These are phyloP conservation scores for Iselma pallidipennis DNA, from an alignment of 2,888 invertebrate genomes.

Conservation along the genomic window DNA sequence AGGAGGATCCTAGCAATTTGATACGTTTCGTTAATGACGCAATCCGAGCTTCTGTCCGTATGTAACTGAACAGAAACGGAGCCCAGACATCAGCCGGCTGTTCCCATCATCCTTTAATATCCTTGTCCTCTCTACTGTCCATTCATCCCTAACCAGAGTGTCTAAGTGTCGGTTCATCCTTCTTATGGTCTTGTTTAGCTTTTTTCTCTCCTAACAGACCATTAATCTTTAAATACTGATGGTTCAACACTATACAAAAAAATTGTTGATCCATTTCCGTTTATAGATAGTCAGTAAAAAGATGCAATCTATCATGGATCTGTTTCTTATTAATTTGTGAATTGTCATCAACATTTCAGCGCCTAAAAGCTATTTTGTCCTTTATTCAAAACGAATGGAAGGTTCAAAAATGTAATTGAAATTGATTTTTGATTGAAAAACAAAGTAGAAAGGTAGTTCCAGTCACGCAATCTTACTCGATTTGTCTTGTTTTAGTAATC, in stretches of 20 bases:
- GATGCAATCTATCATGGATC: not conserved
- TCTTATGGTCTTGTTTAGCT: slow-evolving; percentile 19
- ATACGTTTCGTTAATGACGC: slow-evolving; percentile 41
- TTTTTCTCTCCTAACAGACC: slow-evolving; percentile 6
- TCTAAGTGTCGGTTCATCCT: slow-evolving; percentile 22
- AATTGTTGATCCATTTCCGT: slow-evolving; percentile 4
- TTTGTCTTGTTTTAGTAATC: not conserved
- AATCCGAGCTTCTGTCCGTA: slow-evolving; percentile 24
- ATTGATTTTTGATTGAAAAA: too few species aligned
- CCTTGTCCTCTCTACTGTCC: slow-evolving; percentile 13
- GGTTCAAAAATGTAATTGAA: too few species aligned
- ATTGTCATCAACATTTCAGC: too few species aligned
- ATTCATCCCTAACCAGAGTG: slow-evolving; percentile 20
- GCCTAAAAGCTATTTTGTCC: too few species aligned
- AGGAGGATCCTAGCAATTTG: slow-evolving; percentile 31
- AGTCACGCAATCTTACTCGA: not conserved
- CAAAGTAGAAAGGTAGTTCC: too few species aligned
- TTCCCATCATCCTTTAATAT: slow-evolving; percentile 16
- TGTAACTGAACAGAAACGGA: not conserved
- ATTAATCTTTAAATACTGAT: slow-evolving; percentile 22
- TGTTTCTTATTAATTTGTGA: not conserved
- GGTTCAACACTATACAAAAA: slow-evolving; percentile 14
- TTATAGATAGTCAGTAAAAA: not conserved
- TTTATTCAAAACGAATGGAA: too few species aligned
- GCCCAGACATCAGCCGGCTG: slow-evolving; percentile 14